Percentiles rank a stretch among this genome's conserved stretches.
These are phyloP conservation scores for Clarias gariepinus DNA, from an alignment of 2,113 vertebrate species.

Conservation along the genomic window DNA sequence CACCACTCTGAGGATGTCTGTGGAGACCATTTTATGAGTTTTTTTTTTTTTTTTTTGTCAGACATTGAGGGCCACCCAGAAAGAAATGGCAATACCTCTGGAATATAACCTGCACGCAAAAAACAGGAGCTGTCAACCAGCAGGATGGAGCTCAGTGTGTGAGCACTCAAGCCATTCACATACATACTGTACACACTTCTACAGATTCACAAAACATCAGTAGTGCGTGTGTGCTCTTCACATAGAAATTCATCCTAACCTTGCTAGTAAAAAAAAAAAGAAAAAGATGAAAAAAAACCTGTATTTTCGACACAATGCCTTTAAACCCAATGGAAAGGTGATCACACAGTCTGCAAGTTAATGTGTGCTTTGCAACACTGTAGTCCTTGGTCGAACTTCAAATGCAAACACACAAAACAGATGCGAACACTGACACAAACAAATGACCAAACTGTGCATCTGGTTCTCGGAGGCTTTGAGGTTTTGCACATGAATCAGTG, in stretches of 20 bases:
- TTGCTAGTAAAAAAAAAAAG: not conserved
- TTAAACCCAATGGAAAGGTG: not conserved
- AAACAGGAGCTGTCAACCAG: conserved; percentile 18
- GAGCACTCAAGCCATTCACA: conserved; percentile 5
- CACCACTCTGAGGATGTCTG: conserved; percentile 13
- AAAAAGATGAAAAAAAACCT: not conserved
- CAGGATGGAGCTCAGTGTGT: conserved; percentile 22
- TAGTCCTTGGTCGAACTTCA: not conserved
- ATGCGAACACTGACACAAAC: conserved; percentile 37
- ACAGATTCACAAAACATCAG: conserved; percentile 13
- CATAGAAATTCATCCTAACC: not conserved
- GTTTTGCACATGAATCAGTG: conserved; percentile 63
- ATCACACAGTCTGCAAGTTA: not conserved
- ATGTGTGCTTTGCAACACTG: not conserved
- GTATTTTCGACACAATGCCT: not conserved
- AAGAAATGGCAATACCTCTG: conserved; percentile 30
- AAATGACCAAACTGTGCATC: conserved; percentile 57
- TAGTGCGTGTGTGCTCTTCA: not conserved
- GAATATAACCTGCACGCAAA: conserved; percentile 36
- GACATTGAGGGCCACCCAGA: conserved; percentile 45
- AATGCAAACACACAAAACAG: conserved; percentile 24
- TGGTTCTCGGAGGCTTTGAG: conserved; percentile 68
- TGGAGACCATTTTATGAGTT: conserved; percentile 55
- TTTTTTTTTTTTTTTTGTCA: conserved; percentile 55
- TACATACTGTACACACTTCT: conserved; percentile 3